Percentiles rank a stretch among this genome's conserved stretches.
Conservation (phyloP, 2,113 vertebrate species). For the Chamaea fasciata region DNA sequence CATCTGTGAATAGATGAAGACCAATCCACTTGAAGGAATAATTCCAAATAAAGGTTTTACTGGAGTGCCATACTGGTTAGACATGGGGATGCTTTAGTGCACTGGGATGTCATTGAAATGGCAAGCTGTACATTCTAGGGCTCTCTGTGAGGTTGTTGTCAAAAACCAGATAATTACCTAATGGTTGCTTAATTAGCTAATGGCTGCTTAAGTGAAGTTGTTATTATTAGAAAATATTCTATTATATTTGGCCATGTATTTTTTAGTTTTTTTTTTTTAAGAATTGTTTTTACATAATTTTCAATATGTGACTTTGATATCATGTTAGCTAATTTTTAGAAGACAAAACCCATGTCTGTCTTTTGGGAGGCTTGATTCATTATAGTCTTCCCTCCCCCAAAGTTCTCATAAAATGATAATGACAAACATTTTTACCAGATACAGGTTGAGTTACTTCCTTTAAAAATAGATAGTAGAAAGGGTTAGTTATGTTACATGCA, state of each 20-base stretch:
- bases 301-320: not conserved
- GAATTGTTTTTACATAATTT: not conserved
- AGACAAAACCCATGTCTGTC: rapidly evolving
- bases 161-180: not conserved
- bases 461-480: not conserved
- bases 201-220: not conserved
- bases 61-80: not conserved
- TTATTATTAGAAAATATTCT: not conserved
- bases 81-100: not conserved
- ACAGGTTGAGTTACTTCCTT: not conserved
- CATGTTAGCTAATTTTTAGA: not conserved
- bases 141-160: not conserved
- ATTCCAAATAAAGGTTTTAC: not conserved
- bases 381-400: not conserved
- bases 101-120: not conserved
- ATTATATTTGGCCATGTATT: not conserved
- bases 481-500: not conserved
- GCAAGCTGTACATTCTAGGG: not conserved
- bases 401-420: not conserved
- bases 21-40: not conserved
- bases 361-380: not conserved
- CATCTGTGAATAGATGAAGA: not conserved
- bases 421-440: not conserved
- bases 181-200: not conserved
- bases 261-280: not conserved